Evolutionary conservation across 2,113 vertebrate genomes (phyloP).

Genomic region (Ptychochromis oligacanthus): DNA sequence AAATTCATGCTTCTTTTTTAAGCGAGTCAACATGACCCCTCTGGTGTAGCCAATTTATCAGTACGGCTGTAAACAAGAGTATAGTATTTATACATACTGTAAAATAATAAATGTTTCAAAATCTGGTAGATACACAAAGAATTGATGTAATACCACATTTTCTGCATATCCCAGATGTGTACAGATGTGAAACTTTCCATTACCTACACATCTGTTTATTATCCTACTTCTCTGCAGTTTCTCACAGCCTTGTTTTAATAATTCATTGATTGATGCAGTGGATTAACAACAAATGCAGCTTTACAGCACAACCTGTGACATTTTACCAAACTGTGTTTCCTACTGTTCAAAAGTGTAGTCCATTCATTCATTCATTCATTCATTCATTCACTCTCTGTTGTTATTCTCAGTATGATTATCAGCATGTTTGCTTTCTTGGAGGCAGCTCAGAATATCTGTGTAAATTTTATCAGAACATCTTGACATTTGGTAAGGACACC

Average conservation of each 20-base stretch:
- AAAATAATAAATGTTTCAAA: neutral
- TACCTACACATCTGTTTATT: neutral
- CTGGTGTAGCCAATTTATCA: neutral
- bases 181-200: neutral
- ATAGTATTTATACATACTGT: neutral
- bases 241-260: constrained; percentile 2
- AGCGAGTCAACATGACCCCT: neutral
- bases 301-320: neutral
- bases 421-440: constrained; percentile 9
- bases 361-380: neutral
- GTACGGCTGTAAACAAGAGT: neutral
- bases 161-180: neutral
- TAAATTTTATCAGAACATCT: neutral
- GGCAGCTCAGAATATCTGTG: constrained; percentile 1
- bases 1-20: neutral
- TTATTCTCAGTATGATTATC: neutral
- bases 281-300: neutral
- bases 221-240: neutral
- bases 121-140: neutral
- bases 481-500: neutral
- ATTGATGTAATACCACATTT: neutral
- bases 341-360: neutral
- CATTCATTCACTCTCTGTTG: no score
- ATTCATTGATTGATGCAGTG: neutral
- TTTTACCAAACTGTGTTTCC: neutral